Base-by-base conservation (phyloP, 1,140 invertebrate species). In the Drosophila sechellia region DNA sequence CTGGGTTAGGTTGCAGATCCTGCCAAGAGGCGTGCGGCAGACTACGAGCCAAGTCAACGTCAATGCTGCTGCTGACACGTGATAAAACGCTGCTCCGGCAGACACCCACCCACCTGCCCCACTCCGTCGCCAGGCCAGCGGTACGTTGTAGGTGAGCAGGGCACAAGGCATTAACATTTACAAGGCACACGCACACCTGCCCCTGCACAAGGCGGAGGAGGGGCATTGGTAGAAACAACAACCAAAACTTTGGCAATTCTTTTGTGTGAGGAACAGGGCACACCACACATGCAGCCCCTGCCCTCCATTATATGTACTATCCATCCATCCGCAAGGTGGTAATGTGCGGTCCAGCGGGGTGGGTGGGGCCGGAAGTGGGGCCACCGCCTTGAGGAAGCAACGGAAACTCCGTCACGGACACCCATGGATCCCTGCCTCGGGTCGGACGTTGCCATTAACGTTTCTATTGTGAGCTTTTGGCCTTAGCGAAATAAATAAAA, bases 381-480 rank as follows among this genome's bases (percentile, higher is more conserved):
- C 49, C 53, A 64, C 77, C 66, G 84, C 84, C 83, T 84, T 63
- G 84, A 89, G 84, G 66, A 74, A 84, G 40, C 61, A 79, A 83
- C 79, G 83, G 84, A 87, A 90, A 77, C 84, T 89, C 66, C 84
- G 85, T 83, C 79, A 78, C 77, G 76, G 81, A 84, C 77, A 64
- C 68, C 68, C 66, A 56, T 74, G 63, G 56, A 74, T 74, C 80
- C 55, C 59, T 52, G 55, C 48, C 50, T 34, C 56, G 43, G 40
- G 56, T 52, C 58, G 56, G 75, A 70, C 63, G 63, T 69, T 73
- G 84, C 84, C 84, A 87, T 87, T 87, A 87, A 87, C 84, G 84
- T 89, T 87, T 89, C 84, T 79, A 87, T 87, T 87, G 84, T 89
- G 79, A 89, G 84, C 84, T 89, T 65, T 89, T 89, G 85, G 84